These are phyloP conservation scores for Enteromius mattozi DNA, from an alignment of 2,797 vertebrate species.

Conservation along the genomic window DNA sequence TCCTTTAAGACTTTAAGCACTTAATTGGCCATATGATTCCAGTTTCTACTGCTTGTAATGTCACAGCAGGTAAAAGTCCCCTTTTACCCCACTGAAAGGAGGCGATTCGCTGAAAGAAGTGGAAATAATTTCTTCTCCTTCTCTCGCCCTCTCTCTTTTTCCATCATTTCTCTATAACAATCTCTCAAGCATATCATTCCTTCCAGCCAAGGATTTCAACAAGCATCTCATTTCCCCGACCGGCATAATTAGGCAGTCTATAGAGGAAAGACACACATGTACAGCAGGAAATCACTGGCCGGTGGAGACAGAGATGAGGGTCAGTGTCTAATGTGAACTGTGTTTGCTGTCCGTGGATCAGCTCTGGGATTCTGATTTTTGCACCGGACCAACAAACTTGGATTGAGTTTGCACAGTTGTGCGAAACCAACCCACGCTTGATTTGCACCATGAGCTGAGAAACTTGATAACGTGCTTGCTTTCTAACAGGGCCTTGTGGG, in stretches of 20 bases:
- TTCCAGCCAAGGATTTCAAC: constrained; percentile 37
- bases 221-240: constrained; percentile 32
- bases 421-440: constrained; percentile 23
- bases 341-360: background rate
- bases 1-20: constrained; percentile 72
- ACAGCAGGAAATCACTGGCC: constrained; percentile 22
- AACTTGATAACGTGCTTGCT: constrained; percentile 32
- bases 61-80: constrained; percentile 47
- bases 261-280: constrained; percentile 31
- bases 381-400: background rate
- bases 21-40: constrained; percentile 73
- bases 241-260: constrained; percentile 33
- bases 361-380: constrained; percentile 1
- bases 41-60: constrained; percentile 63
- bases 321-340: constrained; percentile 25
- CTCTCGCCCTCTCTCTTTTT: constrained; percentile 57
- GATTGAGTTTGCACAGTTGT: constrained; percentile 15
- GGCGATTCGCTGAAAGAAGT: constrained; percentile 42
- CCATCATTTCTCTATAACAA: constrained; percentile 24
- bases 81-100: constrained; percentile 38
- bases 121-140: constrained; percentile 50
- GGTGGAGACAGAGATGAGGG: constrained; percentile 5
- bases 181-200: constrained; percentile 35
- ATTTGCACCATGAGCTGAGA: constrained; percentile 27
- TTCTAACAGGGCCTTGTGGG: constrained; percentile 39